These are phyloP conservation scores for Balearica regulorum DNA, from an alignment of 2,797 vertebrate genomes.

Conservation along the genomic window DNA sequence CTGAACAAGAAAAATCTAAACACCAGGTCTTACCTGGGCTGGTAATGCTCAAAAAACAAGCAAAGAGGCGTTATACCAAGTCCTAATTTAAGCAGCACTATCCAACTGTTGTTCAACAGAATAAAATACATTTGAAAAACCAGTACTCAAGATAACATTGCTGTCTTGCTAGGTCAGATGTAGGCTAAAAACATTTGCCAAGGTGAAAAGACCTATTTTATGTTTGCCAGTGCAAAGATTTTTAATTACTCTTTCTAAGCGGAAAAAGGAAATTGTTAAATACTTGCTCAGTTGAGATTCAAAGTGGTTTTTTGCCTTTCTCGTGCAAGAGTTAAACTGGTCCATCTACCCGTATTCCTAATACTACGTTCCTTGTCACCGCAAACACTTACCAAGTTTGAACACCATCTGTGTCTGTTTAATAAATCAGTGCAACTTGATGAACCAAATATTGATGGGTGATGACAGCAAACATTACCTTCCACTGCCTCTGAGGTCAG, in stretches of 20 bases:
- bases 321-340: background rate
- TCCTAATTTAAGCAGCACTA: background rate
- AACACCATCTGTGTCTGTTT: background rate
- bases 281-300: background rate
- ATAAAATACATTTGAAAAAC: background rate
- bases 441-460: background rate
- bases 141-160: background rate
- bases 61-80: background rate
- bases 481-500: background rate
- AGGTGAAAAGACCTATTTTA: background rate
- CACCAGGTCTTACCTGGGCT: background rate
- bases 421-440: background rate
- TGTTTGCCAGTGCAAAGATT: background rate
- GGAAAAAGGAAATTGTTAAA: background rate
- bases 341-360: background rate
- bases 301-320: background rate
- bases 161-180: background rate
- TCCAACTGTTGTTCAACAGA: background rate
- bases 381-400: background rate
- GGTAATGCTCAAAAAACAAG: background rate
- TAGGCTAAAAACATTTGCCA: background rate
- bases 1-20: background rate
- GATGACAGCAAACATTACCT: background rate
- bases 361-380: background rate
- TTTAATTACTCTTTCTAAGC: background rate